Percentiles rank a stretch among this genome's conserved stretches.
These are phyloP conservation scores for Hemichromis elongatus DNA, from an alignment of 2,113 vertebrate species.

Conservation along the genomic window DNA sequence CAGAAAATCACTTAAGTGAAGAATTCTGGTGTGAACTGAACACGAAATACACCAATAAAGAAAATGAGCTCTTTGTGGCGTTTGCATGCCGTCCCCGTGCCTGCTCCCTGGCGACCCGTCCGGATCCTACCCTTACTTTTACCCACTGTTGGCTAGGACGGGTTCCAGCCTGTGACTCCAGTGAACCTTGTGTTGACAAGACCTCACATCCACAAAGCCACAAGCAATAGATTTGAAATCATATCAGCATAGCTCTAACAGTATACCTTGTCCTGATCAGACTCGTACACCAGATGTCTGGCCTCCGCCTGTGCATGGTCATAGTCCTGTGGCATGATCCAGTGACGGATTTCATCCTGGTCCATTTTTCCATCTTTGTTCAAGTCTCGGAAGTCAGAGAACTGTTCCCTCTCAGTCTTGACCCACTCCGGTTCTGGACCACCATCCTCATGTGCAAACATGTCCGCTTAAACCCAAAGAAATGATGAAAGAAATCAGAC, in stretches of 20 bases:
- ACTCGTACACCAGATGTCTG: conserved; percentile 91
- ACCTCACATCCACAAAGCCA: not conserved
- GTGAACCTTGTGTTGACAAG: not conserved
- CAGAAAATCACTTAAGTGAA: not conserved
- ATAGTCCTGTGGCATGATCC: conserved; percentile 97
- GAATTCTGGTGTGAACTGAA: not conserved
- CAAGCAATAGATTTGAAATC: not conserved
- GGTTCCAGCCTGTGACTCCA: not conserved
- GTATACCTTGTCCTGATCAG: conserved; percentile 88
- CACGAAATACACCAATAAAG: not conserved
- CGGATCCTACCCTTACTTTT: not conserved
- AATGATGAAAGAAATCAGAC: not conserved
- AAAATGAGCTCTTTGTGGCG: not conserved
- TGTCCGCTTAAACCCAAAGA: conserved; percentile 80
- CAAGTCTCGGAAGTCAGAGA: conserved; percentile 90
- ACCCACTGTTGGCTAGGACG: not conserved
- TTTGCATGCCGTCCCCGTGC: not conserved
- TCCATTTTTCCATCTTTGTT: conserved; percentile 98
- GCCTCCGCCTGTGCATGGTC: conserved; percentile 95
- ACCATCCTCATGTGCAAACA: conserved; percentile 92
- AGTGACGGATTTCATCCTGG: conserved; percentile 90
- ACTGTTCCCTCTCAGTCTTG: conserved; percentile 90
- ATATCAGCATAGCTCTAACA: not conserved
- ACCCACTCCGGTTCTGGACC: conserved; percentile 96
- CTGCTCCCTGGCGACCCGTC: not conserved